Evolutionary conservation across 1,140 invertebrate species (phyloP).

Genomic region (Drosophila littoralis): DNA sequence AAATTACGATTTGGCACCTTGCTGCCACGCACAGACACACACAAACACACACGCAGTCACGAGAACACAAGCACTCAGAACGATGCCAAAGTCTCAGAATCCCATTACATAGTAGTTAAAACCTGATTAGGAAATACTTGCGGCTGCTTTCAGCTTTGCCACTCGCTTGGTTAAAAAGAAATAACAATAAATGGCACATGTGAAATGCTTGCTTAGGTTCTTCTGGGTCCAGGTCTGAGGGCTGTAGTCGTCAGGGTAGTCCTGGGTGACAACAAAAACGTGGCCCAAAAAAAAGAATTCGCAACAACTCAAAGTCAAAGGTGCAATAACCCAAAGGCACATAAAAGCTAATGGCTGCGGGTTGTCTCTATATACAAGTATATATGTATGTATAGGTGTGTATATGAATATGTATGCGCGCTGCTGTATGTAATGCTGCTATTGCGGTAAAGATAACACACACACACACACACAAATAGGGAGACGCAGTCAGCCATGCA

Average conservation of each 20-base stretch:
- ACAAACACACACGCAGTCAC: neutral
- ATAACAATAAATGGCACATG: slow-evolving; percentile 79
- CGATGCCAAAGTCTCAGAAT: slow-evolving; percentile 52
- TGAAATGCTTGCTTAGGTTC: slow-evolving; percentile 58
- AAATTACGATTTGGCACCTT: slow-evolving; percentile 84
- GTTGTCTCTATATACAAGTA: slow-evolving; percentile 36
- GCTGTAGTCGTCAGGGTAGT: slow-evolving; percentile 10
- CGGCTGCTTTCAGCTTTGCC: slow-evolving; percentile 46
- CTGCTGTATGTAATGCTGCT: slow-evolving; percentile 38
- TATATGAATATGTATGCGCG: slow-evolving; percentile 31
- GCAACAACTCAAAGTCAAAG: slow-evolving; percentile 74
- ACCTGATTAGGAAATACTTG: slow-evolving; percentile 82
- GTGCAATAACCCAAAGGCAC: slow-evolving; percentile 77
- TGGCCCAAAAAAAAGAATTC: slow-evolving; percentile 38
- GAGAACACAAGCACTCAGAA: slow-evolving; percentile 6
- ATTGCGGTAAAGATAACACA: slow-evolving; percentile 71
- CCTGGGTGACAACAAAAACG: slow-evolving; percentile 8
- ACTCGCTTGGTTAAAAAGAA: slow-evolving; percentile 64
- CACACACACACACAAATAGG: slow-evolving; percentile 31
- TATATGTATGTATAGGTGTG: slow-evolving; percentile 14
- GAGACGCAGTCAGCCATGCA: slow-evolving; percentile 63
- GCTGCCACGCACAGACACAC: slow-evolving; percentile 13
- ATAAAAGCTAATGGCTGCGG: slow-evolving; percentile 79
- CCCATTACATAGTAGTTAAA: slow-evolving; percentile 80
- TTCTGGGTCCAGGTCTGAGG: neutral